Evolutionary conservation across 2,888 invertebrate species (phyloP), one percentile per base, ranked within the genome.

Genomic region (Agrochola circellaris): DNA sequence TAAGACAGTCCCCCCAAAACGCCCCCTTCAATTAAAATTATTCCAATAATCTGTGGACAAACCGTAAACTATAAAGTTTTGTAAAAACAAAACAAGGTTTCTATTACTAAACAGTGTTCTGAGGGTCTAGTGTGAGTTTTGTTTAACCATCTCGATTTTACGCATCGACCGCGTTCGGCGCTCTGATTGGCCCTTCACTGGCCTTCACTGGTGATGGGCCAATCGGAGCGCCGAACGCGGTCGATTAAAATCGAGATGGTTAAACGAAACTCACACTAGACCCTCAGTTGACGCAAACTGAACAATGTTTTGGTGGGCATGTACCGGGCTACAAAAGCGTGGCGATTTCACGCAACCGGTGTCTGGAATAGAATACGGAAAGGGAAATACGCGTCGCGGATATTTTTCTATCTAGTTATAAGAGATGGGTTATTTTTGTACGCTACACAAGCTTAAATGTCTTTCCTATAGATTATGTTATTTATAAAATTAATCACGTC

Each of bases 391-490:
- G 7, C 17, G 11, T 68, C 67, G 54, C 56, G 73, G 61, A 84
- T 86, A 87, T 87, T 88, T 88, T 83, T 87, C 60, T 89, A 87
- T 76, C 58, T 88, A 89, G 84, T 62, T 72, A 13, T 88, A 89
- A 85, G 79, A 78, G 67, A 80, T 62, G 74, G 73, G 68, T 86
- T 89, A 90, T 89, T 90, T 89, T 90, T 89, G 72, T 89, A 89
- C 71, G 74, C 65, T 65, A 51, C 60, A n/a, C 73, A 65, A 20
- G 13, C 34, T 48, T 34, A 34, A 8, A 67, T 56, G 38, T n/a
- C 0, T 54, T 68, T 45, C 23, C 8, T 48, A 34, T 51, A 23
- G n/a, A 51, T 62, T 75, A 60, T 61, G 26, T 67, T 75, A 42
- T 56, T 38, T 48, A 48, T 62, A 38, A 60, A 34, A 45, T n/a